Percentiles rank a stretch among this genome's conserved stretches.
phyloP scores from a whole-genome alignment of 1,140 invertebrate species.

The Drosophila burlai region DNA sequence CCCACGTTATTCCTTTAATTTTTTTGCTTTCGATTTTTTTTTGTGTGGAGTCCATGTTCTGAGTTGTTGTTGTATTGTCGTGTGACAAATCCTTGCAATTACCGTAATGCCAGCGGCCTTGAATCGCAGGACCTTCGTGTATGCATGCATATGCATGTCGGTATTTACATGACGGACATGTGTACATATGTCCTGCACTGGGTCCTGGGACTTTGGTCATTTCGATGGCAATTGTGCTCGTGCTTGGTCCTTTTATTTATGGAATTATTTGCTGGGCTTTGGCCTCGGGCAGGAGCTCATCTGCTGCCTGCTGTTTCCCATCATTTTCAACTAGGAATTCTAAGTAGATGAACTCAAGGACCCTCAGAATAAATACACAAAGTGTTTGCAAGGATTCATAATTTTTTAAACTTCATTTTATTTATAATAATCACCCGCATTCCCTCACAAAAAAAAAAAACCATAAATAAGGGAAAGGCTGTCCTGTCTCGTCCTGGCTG shows the following conservation, averaged over 20 bases:
- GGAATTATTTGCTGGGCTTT: slow-evolving; percentile 3
- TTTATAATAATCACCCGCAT: background rate
- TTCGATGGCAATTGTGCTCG: slow-evolving; percentile 26
- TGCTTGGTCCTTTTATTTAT: slow-evolving; percentile 12
- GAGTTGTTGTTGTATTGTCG: slow-evolving; percentile 23
- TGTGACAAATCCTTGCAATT: slow-evolving; percentile 75
- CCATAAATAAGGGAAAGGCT: background rate
- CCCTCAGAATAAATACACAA: background rate
- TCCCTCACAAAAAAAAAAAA: background rate
- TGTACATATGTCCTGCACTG: background rate
- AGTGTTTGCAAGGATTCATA: background rate
- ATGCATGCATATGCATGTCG: slow-evolving; percentile 25
- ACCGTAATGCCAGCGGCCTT: slow-evolving; percentile 76
- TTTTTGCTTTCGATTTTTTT: background rate
- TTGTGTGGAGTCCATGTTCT: slow-evolving; percentile 10
- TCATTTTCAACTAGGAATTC: background rate
- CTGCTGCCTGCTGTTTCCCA: background rate
- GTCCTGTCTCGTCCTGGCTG: background rate
- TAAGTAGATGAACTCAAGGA: background rate
- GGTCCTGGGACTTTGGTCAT: slow-evolving; percentile 16
- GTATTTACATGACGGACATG: slow-evolving; percentile 36
- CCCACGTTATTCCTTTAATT: slow-evolving; percentile 11
- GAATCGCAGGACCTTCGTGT: slow-evolving; percentile 31
- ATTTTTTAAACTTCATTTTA: background rate
- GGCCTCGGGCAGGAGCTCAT: background rate